Evolutionary conservation across 2,113 vertebrate species (phyloP).

Genomic region (Halcyon malimbica): DNA sequence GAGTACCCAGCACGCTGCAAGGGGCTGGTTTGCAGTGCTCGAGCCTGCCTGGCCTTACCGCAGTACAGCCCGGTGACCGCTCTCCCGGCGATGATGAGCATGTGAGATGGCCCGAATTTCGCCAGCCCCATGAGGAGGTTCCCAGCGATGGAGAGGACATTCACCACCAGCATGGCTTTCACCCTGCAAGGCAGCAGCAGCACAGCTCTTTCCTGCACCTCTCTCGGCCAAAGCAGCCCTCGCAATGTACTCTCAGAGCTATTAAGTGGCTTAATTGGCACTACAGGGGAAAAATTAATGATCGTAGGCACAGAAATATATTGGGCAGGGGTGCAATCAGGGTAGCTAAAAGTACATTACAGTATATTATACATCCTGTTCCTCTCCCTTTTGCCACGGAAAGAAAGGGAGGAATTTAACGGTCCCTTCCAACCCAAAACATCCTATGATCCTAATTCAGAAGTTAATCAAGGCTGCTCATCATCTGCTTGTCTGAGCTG

Average conservation of each 20-base stretch:
- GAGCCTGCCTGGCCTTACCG: slow-evolving; percentile 75
- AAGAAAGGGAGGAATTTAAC: not conserved
- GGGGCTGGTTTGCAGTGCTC: not conserved
- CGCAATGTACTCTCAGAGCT: not conserved
- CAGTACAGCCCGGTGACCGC: slow-evolving; percentile 91
- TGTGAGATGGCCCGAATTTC: slow-evolving; percentile 85
- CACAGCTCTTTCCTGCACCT: not conserved
- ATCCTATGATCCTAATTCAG: not conserved
- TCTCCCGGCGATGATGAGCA: slow-evolving; percentile 90
- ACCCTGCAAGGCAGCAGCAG: slow-evolving; percentile 80
- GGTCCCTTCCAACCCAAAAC: not conserved
- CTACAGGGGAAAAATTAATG: not conserved
- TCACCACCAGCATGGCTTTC: slow-evolving; percentile 89
- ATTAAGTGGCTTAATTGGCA: not conserved
- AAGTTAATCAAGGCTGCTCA: not conserved
- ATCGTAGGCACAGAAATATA: not conserved
- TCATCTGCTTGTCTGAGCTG: not conserved
- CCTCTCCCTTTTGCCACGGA: not conserved
- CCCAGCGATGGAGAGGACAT: slow-evolving; percentile 84
- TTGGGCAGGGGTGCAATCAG: fast-evolving
- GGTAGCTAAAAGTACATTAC: not conserved
- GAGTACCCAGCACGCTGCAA: not conserved
- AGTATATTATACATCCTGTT: not conserved
- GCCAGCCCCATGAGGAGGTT: slow-evolving; percentile 91
- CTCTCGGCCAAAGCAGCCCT: not conserved